phyloP scores from a whole-genome alignment of 2,888 invertebrate species.

The Pristionchus fissidentatus region DNA sequence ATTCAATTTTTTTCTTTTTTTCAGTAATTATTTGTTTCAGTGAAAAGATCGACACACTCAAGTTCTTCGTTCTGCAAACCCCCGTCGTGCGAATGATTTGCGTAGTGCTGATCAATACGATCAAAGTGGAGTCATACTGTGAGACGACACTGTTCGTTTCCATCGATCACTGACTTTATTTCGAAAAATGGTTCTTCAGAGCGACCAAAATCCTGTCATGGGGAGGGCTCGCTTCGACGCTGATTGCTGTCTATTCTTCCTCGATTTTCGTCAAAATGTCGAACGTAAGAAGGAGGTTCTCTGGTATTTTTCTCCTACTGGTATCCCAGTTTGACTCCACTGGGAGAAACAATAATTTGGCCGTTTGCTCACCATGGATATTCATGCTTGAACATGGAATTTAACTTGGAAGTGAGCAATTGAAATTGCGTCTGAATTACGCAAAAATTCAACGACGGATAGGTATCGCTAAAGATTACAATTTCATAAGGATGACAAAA shows the following conservation, averaged over 20 bases:
- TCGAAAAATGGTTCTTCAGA: not conserved
- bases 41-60: conserved; percentile 9
- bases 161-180: not conserved
- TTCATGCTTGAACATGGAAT: not conserved
- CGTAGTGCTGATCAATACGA: conserved; percentile 13
- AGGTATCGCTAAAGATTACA: too few relatives aligned
- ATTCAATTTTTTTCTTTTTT: not conserved
- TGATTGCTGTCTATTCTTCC: conserved; percentile 1
- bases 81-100: conserved; percentile 29
- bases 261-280: conserved; percentile 25
- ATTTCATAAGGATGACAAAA: not conserved
- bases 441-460: too few relatives aligned
- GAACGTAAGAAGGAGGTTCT: not conserved
- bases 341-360: too few relatives aligned
- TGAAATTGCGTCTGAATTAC: too few relatives aligned
- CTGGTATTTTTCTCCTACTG: too few relatives aligned
- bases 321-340: too few relatives aligned
- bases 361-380: not conserved
- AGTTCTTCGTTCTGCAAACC: conserved; percentile 28
- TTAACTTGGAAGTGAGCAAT: not conserved
- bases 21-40: not conserved
- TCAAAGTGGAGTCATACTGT: conserved; percentile 19
- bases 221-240: conserved; percentile 20
- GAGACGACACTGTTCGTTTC: conserved; percentile 18
- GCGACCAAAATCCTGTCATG: conserved; percentile 33